Evolutionary conservation across 2,888 invertebrate species (phyloP).

Genomic region (Noctua pronuba): DNA sequence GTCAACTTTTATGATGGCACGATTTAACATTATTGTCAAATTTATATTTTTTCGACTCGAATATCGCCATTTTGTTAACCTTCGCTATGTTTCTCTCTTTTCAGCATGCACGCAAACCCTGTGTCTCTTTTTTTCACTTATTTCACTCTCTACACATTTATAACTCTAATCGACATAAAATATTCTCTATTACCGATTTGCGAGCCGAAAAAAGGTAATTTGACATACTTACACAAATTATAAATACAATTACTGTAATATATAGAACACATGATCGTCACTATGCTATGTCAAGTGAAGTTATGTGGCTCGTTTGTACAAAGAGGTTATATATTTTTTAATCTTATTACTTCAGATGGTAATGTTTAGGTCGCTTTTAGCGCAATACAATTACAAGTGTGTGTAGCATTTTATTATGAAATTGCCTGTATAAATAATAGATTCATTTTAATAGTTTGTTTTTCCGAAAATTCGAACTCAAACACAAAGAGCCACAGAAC

Average conservation of each 20-base stretch:
- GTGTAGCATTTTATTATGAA: background rate
- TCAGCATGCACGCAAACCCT: slow-evolving; percentile 43
- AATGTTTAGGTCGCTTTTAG: background rate
- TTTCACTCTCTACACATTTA: slow-evolving; percentile 3
- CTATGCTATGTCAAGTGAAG: slow-evolving; percentile 51
- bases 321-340: slow-evolving; percentile 5
- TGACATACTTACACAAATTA: slow-evolving; percentile 48
- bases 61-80: slow-evolving; percentile 43
- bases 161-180: slow-evolving; percentile 31
- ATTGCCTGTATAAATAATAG: background rate
- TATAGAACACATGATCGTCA: slow-evolving; percentile 61
- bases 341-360: background rate
- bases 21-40: slow-evolving; percentile 52
- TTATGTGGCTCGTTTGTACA: slow-evolving; percentile 40
- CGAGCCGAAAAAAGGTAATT: slow-evolving; percentile 54
- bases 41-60: slow-evolving; percentile 46
- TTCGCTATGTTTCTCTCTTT: slow-evolving; percentile 22
- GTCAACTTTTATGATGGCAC: slow-evolving; percentile 68
- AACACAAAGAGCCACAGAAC: slow-evolving; percentile 56
- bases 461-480: background rate
- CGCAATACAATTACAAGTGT: background rate
- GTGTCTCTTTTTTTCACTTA: background rate
- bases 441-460: background rate
- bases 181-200: slow-evolving; percentile 28
- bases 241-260: slow-evolving; percentile 61